Evolutionary conservation across 1,140 invertebrate genomes (phyloP), one percentile per base, ranked within the genome.

Genomic region (Nephila pilipes): DNA sequence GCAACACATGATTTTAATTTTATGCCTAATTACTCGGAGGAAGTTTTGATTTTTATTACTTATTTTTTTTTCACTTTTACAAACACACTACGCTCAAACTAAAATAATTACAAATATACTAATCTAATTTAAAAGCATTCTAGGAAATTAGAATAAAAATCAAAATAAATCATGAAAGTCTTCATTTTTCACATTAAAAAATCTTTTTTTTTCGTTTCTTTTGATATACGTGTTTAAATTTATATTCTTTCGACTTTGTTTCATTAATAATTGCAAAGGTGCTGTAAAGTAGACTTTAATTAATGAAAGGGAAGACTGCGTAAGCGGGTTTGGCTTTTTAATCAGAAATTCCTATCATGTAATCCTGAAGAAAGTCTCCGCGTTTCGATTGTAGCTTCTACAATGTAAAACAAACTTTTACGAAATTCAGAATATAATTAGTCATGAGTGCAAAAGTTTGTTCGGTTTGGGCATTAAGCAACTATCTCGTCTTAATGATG

Each of bases 331-430:
- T 32, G 69, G 29, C 14, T 75, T 83, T 83, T 57, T 83, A 83
- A 83, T 83, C 81, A 57, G 16, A 57, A 83, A 57, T 83, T 83
- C 81, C 25, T 83, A 29, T 54, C 25, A 55, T 16, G 81, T 83
- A 83, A 83, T 83, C 81, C 81, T n/a, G 10, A 83, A 83, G 54
- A 83, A n/a, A 0, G 2, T 83, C 16, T 22, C 4, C 46, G 46
- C 14, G n/a, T 18, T 83, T 55, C 20, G 55, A 57, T 83, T 57
- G 46, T 57, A 54, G 1, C 54, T 55, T 29, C 22, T 79, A 32
- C 69, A 75, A 32, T 75, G 29, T 36, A 29, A 32, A 6, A 14
- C 32, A 75, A 75, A 75, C 69, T 75, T 75, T 32, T 75, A 14
- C 36, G 36, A 75, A 75, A 75, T 75, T 20, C 29, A 36, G 69